Percentiles rank a stretch among this genome's conserved stretches.
Conservation (phyloP, 2,888 invertebrate species). For the Chouioia cunea region DNA sequence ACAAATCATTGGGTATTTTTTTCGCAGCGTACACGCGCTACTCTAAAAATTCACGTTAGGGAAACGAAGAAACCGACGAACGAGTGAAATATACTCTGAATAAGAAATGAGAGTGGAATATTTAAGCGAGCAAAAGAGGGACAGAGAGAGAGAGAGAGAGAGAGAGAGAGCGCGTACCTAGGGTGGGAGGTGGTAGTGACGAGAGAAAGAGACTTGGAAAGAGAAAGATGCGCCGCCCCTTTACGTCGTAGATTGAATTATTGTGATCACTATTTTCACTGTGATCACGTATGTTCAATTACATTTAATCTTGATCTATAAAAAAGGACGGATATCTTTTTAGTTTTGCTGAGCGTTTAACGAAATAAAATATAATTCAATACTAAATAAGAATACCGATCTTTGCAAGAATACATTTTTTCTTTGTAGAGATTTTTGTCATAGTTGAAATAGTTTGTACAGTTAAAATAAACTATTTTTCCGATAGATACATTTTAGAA, state of each 20-base stretch:
- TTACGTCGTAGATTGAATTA: slow-evolving; percentile 16
- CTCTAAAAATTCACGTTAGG: background rate
- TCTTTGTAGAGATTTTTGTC: no score
- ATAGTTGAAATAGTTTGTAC: no score
- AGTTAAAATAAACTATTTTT: no score
- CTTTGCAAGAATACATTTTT: no score
- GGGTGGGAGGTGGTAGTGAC: background rate
- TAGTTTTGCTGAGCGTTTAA: no score
- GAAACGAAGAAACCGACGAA: slow-evolving; percentile 59
- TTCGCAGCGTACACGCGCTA: background rate
- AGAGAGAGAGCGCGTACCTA: slow-evolving; percentile 30
- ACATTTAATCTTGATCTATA: slow-evolving; percentile 18
- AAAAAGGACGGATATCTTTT: no score
- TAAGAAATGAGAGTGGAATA: slow-evolving; percentile 63
- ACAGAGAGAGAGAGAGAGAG: slow-evolving; percentile 14
- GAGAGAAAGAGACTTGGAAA: no score
- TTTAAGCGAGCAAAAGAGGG: slow-evolving; percentile 53
- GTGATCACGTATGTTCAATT: slow-evolving; percentile 11
- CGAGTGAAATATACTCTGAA: slow-evolving; percentile 65
- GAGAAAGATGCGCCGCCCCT: background rate
- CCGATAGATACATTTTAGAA: no score
- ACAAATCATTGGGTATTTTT: slow-evolving; percentile 63
- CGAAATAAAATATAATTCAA: no score
- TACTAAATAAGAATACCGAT: no score
- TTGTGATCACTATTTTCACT: slow-evolving; percentile 25